These are phyloP conservation scores for Brotogeris chrysoptera DNA, from an alignment of 2,797 vertebrate genomes.

Conservation along the genomic window DNA sequence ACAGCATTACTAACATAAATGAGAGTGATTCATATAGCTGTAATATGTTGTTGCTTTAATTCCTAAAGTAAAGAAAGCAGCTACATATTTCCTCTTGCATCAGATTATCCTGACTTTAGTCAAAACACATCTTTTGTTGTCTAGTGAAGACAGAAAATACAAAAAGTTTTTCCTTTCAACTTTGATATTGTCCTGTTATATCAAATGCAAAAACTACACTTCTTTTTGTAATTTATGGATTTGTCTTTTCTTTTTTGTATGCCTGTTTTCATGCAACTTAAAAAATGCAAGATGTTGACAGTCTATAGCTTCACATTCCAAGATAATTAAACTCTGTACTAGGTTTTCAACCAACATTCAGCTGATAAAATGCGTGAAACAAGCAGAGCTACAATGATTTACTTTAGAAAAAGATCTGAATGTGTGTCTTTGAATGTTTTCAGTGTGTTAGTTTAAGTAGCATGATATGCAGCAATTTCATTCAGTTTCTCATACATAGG, in stretches of 20 bases:
- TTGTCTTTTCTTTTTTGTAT: not conserved
- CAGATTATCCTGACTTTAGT: not conserved
- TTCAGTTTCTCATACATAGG: not conserved
- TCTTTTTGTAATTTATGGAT: not conserved
- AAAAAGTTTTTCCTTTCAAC: not conserved
- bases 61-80: not conserved
- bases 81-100: not conserved
- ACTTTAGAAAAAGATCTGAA: not conserved
- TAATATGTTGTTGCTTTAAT: not conserved
- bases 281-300: not conserved
- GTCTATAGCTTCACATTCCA: not conserved
- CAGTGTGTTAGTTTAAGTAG: not conserved
- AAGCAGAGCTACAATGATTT: not conserved
- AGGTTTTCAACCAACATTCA: not conserved
- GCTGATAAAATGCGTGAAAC: not conserved
- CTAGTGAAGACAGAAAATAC: not conserved
- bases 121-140: not conserved
- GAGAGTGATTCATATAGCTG: not conserved
- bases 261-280: not conserved
- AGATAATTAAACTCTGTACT: not conserved
- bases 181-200: not conserved
- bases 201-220: not conserved
- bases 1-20: not conserved
- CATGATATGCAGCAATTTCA: accelerated
- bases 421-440: not conserved